phyloP scores from a whole-genome alignment of 2,797 vertebrate genomes.

The Peromyscus eremicus region DNA sequence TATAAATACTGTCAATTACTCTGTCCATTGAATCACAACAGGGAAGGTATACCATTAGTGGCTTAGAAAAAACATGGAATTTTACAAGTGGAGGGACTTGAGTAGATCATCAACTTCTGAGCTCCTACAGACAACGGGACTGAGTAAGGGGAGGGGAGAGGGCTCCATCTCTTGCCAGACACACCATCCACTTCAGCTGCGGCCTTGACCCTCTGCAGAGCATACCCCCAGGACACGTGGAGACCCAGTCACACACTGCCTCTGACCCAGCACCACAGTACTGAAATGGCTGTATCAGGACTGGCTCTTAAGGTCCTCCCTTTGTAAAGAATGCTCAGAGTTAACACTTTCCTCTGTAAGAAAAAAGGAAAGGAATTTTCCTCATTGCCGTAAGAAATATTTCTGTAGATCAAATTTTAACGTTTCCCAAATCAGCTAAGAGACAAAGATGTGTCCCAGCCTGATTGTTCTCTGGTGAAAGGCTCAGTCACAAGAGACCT shows the following conservation, averaged over 20 bases:
- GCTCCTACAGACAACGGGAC: not conserved
- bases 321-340: not conserved
- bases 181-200: too few species aligned
- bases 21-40: not conserved
- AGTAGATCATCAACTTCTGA: not conserved
- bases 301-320: not conserved
- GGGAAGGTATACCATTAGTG: not conserved
- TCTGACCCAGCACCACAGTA: rapidly evolving
- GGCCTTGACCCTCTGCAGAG: too few species aligned
- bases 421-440: not conserved
- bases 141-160: too few species aligned
- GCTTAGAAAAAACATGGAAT: not conserved
- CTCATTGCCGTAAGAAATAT: not conserved
- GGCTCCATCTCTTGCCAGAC: not conserved
- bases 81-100: not conserved
- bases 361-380: not conserved
- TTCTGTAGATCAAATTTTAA: not conserved
- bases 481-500: not conserved
- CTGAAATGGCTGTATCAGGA: rapidly evolving
- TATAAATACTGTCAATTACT: not conserved
- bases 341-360: not conserved
- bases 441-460: too few species aligned
- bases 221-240: rapidly evolving
- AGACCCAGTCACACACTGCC: rapidly evolving
- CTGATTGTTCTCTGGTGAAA: not conserved